Evolutionary conservation across 1,140 invertebrate genomes (phyloP), one percentile per base, ranked within the genome.

Genomic region (Chironomus tepperi): DNA sequence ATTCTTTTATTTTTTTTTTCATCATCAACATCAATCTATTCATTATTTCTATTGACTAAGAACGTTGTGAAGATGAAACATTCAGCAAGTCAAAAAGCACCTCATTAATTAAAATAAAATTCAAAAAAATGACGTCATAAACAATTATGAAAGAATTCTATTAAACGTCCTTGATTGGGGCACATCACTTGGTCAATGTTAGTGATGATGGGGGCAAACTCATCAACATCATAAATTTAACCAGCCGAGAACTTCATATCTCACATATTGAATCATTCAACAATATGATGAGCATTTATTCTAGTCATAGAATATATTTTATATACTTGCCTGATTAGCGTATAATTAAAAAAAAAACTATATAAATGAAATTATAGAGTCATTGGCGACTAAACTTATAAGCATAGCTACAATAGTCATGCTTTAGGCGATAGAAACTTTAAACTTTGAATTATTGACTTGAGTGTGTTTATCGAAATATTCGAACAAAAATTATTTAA

Each of bases 301-400:
- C 12, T 57, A 57, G 47, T n/a, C 24, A 34, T 57, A 57, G 47
- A 57, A 57, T 57, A n/a, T n/a, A n/a, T n/a, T 57, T 57, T 57
- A 57, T n/a, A 57, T 57, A 57, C n/a, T 57, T 57, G 24, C 24
- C 47, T 57, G 47, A 57, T 57, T 57, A 57, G 47, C 47, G 47
- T 57, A 57, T 57, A 57, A 57, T 57, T 57, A 57, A 57, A 57
- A 57, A 57, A n/a, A n/a, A n/a, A n/a, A n/a, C n/a, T n/a, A n/a
- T n/a, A n/a, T 57, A 57, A n/a, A 57, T 57, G n/a, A n/a, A 57
- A 12, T 57, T 57, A 57, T n/a, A 57, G 43, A 47, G 9, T 34
- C 24, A 34, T 34, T 34, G 24, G 24, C 1, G 24, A 34, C 24
- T 34, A 34, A 34, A 5, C 24, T 34, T 34, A 34, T 34, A 34